phyloP scores from a whole-genome alignment of 2,113 vertebrate species.

The Chrysemys picta region DNA sequence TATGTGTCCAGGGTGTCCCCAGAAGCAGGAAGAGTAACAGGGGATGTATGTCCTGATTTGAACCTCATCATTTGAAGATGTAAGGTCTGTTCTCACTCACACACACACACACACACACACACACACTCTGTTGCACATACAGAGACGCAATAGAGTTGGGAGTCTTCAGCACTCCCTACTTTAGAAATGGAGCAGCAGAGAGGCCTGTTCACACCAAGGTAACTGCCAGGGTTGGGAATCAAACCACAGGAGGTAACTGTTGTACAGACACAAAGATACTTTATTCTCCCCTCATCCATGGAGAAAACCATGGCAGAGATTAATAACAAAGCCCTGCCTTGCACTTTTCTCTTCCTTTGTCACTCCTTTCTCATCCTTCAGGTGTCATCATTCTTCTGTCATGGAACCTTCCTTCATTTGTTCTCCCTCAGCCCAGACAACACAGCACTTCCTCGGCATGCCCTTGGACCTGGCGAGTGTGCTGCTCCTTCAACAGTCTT shows the following conservation, averaged over 20 bases:
- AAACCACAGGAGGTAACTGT: not conserved
- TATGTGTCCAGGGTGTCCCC: not conserved
- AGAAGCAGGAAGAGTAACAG: not conserved
- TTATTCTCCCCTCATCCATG: not conserved
- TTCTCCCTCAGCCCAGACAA: too few species aligned
- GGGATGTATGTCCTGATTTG: fast-evolving
- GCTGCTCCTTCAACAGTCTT: too few species aligned
- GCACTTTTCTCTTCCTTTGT: not conserved
- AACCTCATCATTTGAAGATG: not conserved
- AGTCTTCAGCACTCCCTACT: not conserved
- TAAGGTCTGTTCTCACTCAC: too few species aligned
- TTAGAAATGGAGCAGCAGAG: not conserved
- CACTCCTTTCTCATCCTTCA: not conserved
- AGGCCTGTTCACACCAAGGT: not conserved
- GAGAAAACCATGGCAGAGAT: not conserved
- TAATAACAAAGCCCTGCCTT: not conserved
- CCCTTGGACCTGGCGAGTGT: too few species aligned
- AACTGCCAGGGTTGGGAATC: not conserved
- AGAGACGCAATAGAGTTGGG: fast-evolving
- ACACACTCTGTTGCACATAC: not conserved
- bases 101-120: too few species aligned
- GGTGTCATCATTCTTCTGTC: not conserved
- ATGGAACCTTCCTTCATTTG: not conserved
- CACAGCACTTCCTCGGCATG: too few species aligned
- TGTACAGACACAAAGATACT: not conserved